Base-by-base conservation (phyloP, 2,888 invertebrate species). In the Agrenia bidenticulata region DNA sequence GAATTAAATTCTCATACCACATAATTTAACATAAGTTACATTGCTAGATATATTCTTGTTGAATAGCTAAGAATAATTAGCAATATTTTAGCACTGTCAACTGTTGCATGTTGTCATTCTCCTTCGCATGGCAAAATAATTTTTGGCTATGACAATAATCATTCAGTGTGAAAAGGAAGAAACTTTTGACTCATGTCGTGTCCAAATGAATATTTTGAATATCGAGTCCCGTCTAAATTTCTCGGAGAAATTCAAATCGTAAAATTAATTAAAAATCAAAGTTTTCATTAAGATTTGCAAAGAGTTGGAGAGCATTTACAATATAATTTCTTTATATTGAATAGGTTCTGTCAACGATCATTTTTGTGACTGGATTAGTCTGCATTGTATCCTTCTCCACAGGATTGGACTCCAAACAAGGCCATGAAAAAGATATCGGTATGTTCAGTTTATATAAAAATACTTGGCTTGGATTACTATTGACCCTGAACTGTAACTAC, bases 191-290 rank as follows among this genome's bases (percentile, higher is more conserved):
- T 45, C 45, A 45, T 45, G 45, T 45, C 45, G 15, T 11, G 9
- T 19, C 9, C 45, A 45, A 45, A 45, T 15, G 68, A 65, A 49
- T 68, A 68, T 21, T 68, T 68, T 32, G 55, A 63, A 32, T 65
- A 60, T 32, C 39, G 68, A 15, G 59, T 23, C 32, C n/a, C 68
- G 19, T 55, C 64, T 0, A 68, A 65, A 37, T 50, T 64, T 39
- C 55, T 68, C 21, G 60, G 68, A 55, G 68, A 68, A 57, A 53
- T 65, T 41, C 54, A 65, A 50, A 63, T 68, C 51, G 68, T 68
- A 57, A n/a, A n/a, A 32, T 32, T 32, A n/a, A n/a, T n/a, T n/a
- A n/a, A n/a, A n/a, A n/a, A n/a, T n/a, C n/a, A n/a, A n/a, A n/a
- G n/a, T n/a, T n/a, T n/a, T 39, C 39, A 15, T 39, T 11, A 39